Base-by-base conservation (phyloP, 2,797 vertebrate genomes). In the Chelmon rostratus region DNA sequence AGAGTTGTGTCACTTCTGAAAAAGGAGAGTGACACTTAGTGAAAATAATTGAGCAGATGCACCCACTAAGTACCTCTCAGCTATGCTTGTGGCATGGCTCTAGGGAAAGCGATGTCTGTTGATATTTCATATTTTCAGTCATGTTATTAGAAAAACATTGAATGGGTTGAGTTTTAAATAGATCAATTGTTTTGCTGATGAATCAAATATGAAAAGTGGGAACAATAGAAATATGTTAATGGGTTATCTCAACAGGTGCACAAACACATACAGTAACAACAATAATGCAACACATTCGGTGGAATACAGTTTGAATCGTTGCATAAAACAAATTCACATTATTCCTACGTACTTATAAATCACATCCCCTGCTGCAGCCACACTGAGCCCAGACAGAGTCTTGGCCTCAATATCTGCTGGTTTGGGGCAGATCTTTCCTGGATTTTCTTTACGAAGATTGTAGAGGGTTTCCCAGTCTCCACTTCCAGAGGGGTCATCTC, bases 391-490 rank as follows among this genome's bases (percentile, higher is more conserved):
- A 67, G 74, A 50, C 1, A 83, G 42, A 56, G 90, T 92, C 54
- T 0, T 1, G 46, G 46, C 88, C 42, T 93, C 63, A 2, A 91
- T 88, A 2, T 37, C 62, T 1, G 11, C 0, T 6, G 89, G 89
- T 0, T 46, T 16, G 0, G 9, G 2, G 62, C 88, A 92, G 76
- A 92, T 90, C 57, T 76, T 77, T 42, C 83, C 76, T 8, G 86
- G 85, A 54, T 90, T 31, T 2, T 82, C 69, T 0, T 0, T 1
- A 4, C 6, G 44, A n/a, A 91, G 86, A 4, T 8, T 0, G 0
- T 0, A 0, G 4, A 93, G 66, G 7, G 3, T 38, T 67, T 92
- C 92, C 66, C 62, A 86, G 85, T 93, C 90, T 49, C 88, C 89
- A 23, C 0, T 38, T 46, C 69, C 83, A 46, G 7, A 3, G 1